Conservation (phyloP, 2,888 invertebrate species). For the Phortica okadai region DNA sequence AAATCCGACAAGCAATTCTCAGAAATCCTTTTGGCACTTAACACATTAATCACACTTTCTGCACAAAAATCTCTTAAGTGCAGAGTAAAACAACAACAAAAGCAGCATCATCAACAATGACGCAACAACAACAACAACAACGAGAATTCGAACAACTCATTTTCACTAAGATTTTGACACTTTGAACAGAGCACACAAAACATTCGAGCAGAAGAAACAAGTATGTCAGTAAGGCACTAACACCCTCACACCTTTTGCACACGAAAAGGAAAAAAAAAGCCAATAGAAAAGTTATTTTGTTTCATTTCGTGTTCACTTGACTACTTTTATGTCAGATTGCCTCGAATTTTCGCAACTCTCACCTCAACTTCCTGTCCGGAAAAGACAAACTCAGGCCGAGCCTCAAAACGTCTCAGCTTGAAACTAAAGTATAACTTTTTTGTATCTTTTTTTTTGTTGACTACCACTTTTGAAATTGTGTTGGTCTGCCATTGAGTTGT, state of each 20-base stretch:
- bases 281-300: not conserved
- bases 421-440: not conserved
- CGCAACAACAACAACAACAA: not conserved
- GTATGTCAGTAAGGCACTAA: not conserved
- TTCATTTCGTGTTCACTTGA: not conserved
- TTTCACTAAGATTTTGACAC: not conserved
- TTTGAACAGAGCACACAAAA: not conserved
- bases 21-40: slow-evolving; percentile 20
- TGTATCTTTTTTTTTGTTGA: not conserved
- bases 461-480: too few species aligned
- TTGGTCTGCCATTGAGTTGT: too few species aligned
- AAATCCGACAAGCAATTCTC: not conserved
- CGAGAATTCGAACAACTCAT: not conserved
- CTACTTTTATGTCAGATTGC: not conserved
- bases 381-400: not conserved
- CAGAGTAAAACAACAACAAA: not conserved
- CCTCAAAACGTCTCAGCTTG: not conserved
- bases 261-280: not conserved
- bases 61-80: slow-evolving; percentile 8
- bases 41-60: slow-evolving; percentile 12
- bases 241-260: not conserved
- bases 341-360: not conserved
- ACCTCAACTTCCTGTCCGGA: not conserved
- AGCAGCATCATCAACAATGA: too few species aligned
- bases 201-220: too few species aligned